Evolutionary conservation across 2,888 invertebrate genomes (phyloP).

Genomic region (Atethmia centrago): DNA sequence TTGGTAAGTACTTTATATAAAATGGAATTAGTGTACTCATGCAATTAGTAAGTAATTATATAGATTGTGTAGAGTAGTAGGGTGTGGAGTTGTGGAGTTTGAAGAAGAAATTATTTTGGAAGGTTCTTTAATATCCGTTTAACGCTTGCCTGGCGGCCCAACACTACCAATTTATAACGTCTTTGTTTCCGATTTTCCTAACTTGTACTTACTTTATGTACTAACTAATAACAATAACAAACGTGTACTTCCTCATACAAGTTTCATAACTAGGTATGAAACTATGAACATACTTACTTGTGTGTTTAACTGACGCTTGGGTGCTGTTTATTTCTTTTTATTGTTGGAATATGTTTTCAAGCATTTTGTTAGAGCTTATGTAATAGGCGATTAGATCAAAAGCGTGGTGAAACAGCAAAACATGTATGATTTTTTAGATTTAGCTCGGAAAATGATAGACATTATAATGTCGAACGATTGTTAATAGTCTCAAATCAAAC

Average conservation of each 20-base stretch:
- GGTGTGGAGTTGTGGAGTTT: no score
- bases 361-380: not conserved
- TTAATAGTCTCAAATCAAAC: not conserved
- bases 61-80: no score
- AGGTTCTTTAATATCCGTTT: not conserved
- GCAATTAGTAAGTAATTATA: no score
- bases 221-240: slow-evolving; percentile 43
- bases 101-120: not conserved
- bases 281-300: slow-evolving; percentile 19
- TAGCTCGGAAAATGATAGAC: not conserved
- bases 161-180: slow-evolving; percentile 29
- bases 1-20: no score
- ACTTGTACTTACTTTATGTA: slow-evolving; percentile 15
- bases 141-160: slow-evolving; percentile 4
- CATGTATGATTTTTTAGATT: not conserved
- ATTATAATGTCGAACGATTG: not conserved
- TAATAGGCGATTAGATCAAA: not conserved
- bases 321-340: slow-evolving; percentile 26
- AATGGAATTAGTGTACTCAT: no score
- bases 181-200: slow-evolving; percentile 45
- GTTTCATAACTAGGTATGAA: slow-evolving; percentile 42
- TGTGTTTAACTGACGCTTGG: not conserved
- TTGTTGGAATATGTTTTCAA: slow-evolving; percentile 9
- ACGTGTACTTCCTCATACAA: slow-evolving; percentile 34
- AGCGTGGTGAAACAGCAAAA: not conserved